Base-by-base conservation (phyloP, 2,113 vertebrate species). In the Forbesichthys papilliferus region DNA sequence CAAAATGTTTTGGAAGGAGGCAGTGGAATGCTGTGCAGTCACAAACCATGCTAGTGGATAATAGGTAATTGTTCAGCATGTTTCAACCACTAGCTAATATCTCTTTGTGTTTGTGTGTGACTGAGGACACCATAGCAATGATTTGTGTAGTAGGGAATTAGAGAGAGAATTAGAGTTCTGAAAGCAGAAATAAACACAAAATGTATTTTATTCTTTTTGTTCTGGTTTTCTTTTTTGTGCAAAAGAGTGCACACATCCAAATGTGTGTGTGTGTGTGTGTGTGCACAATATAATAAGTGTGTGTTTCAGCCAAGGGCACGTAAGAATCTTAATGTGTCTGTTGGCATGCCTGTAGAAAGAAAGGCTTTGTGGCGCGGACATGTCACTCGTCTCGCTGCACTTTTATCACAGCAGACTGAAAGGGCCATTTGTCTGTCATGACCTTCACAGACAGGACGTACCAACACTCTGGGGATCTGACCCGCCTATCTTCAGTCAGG, bases 401-500 rank as follows among this genome's bases (percentile, higher is more conserved):
- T 68, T 75, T 73, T 68, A 68, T 62, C 47, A 49, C 42, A 48
- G 49, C 60, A 13, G 27, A 59, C 68, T 74, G 61, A 71, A 87
- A 74, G 64, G 62, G 73, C 61, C 60, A 49, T 78, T 85, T 90
- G 82, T 85, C 77, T 68, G 63, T 68, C 1, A 14, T 83, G 84
- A 86, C 82, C 85, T 86, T 87, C 74, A 71, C 47, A 36, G 52
- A 69, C 18, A 67, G 16, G 36, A 42, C 36, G 5, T 42, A 42
- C 36, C 4, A 42, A 42, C 36, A 42, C 36, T 42, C 20, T 20
- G 36, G 36, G 36, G 36, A 5, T 42, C 36, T 42, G 36, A 42
- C 36, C 36, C 36, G 36, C 36, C 36, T 42, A 6, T 42, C 36
- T 42, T 42, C 36, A 6, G 36, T 42, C 36, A 42, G 36, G 36